Percentiles rank a stretch among this genome's conserved stretches.
These are phyloP conservation scores for Dendrolimus kikuchii DNA, from an alignment of 1,140 invertebrate genomes.

Conservation along the genomic window DNA sequence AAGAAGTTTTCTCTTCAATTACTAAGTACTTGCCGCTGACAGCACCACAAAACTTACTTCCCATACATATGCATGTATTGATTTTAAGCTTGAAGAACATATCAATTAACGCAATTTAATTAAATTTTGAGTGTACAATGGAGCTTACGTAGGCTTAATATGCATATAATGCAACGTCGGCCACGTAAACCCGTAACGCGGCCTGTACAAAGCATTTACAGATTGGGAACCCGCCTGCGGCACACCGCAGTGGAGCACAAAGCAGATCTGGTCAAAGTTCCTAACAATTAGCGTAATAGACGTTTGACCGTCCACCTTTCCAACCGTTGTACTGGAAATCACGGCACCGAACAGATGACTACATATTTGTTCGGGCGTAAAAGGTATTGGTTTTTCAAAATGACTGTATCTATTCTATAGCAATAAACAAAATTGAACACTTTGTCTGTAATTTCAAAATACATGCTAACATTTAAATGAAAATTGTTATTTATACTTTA, in stretches of 20 bases:
- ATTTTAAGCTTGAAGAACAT: too few relatives aligned
- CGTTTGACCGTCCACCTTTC: conserved; percentile 17
- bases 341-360: conserved; percentile 10
- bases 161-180: conserved; percentile 13
- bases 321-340: conserved; percentile 14
- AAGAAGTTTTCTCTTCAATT: too few relatives aligned
- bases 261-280: conserved; percentile 17
- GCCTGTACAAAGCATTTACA: conserved; percentile 34
- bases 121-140: background rate
- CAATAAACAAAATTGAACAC: too few relatives aligned
- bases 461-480: too few relatives aligned
- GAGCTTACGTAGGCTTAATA: conserved; percentile 11
- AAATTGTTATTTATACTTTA: too few relatives aligned
- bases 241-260: conserved; percentile 20
- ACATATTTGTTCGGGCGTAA: conserved; percentile 3
- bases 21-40: too few relatives aligned
- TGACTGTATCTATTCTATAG: too few relatives aligned
- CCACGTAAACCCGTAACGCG: conserved; percentile 21
- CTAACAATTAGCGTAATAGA: conserved; percentile 29
- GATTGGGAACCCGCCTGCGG: conserved; percentile 26
- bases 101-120: background rate
- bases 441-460: too few relatives aligned
- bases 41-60: too few relatives aligned
- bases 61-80: too few relatives aligned
- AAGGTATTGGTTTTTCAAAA: too few relatives aligned